phyloP scores from a whole-genome alignment of 2,113 vertebrate species.

The Sinocyclocheilus maitianheensis region DNA sequence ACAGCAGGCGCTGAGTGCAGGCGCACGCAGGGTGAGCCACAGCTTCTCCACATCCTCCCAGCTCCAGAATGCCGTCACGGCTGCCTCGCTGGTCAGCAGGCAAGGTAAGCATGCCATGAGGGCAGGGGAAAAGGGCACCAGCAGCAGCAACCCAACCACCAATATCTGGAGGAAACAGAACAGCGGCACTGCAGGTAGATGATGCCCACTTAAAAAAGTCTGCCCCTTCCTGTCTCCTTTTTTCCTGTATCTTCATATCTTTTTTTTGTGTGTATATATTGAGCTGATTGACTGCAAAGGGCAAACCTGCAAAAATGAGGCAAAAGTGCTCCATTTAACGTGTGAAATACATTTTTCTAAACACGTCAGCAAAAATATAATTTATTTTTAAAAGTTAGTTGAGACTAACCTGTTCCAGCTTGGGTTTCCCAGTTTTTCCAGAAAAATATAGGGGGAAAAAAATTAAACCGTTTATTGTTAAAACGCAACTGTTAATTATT shows the following conservation, averaged over 20 bases:
- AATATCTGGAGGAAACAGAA: too few species aligned
- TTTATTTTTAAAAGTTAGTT: not conserved
- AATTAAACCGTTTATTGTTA: too few species aligned
- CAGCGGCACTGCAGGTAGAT: conserved; percentile 79
- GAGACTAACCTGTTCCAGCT: not conserved
- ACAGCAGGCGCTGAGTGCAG: conserved; percentile 66
- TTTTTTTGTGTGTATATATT: not conserved
- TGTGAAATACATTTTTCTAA: not conserved
- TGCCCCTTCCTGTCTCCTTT: not conserved
- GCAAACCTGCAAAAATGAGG: not conserved
- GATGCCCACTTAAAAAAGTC: conserved; percentile 21
- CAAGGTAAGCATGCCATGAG: conserved; percentile 82
- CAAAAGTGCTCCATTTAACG: not conserved
- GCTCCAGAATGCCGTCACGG: conserved; percentile 82
- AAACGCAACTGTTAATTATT: too few species aligned
- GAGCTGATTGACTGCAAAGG: not conserved
- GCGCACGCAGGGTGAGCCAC: conserved; percentile 69
- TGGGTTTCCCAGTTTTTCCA: too few species aligned
- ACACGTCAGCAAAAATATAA: not conserved
- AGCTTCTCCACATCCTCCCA: conserved; percentile 86
- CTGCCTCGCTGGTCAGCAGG: conserved; percentile 82
- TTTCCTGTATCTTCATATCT: not conserved
- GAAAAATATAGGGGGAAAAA: too few species aligned
- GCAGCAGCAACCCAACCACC: conserved; percentile 55
- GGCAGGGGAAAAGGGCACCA: conserved; percentile 75